A percentile compares a stretch with the other conserved stretches of the same genome.
Evolutionary conservation across 2,888 invertebrate genomes (phyloP).

Genomic region (Flexamia atlantica): DNA sequence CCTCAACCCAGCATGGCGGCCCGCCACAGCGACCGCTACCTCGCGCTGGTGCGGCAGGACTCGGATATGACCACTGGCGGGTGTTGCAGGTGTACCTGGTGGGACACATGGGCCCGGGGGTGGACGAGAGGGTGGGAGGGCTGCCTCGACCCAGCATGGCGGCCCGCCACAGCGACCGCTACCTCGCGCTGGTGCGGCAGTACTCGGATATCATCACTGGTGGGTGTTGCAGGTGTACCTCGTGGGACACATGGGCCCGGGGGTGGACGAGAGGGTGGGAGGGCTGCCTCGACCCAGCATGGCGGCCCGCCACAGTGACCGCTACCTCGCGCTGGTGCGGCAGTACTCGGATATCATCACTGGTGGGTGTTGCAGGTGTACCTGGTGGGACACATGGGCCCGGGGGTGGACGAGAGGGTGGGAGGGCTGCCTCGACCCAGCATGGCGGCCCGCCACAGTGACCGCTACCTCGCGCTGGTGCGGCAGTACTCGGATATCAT

Average conservation of each 20-base stretch:
- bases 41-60: conserved; percentile 86
- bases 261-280: conserved; percentile 88
- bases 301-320: conserved; percentile 87
- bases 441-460: conserved; percentile 87
- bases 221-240: conserved; percentile 85
- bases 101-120: conserved; percentile 95
- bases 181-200: conserved; percentile 75
- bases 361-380: conserved; percentile 82
- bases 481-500: conserved; percentile 88
- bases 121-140: conserved; percentile 87
- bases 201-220: background rate
- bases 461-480: conserved; percentile 86
- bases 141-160: conserved; percentile 81
- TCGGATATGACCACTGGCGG: conserved; percentile 91
- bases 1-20: conserved; percentile 82
- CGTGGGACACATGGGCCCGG: conserved; percentile 94
- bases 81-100: conserved; percentile 94
- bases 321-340: conserved; percentile 86
- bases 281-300: conserved; percentile 81
- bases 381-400: conserved; percentile 93
- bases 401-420: conserved; percentile 90
- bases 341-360: conserved; percentile 75
- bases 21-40: conserved; percentile 86
- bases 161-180: conserved; percentile 87
- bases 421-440: conserved; percentile 81